Base-by-base conservation (phyloP, 1,140 invertebrate species). In the Caenorhabditis inopinata region DNA sequence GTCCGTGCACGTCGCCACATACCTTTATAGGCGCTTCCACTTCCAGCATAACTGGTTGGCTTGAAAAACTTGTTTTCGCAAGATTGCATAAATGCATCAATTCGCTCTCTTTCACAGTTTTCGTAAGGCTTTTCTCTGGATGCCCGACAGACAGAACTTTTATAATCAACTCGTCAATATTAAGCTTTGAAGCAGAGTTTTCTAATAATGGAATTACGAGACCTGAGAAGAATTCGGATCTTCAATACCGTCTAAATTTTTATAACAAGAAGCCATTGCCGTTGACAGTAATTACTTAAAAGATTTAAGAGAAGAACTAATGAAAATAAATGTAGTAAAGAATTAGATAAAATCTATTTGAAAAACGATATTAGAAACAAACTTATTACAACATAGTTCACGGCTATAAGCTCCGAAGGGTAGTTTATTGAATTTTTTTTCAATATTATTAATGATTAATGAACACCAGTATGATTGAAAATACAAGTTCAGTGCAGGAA, bases 211-310 rank as follows among this genome's bases (percentile, higher is more conserved):
- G n/a, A n/a, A n/a, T 9, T 14, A 58, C 5, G 11, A 32, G 4
- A 51, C 5, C 0, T n/a, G 1, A 46, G 45, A 38, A 14, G 21
- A 2, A 32, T 35, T 5, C 27, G n/a, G 16, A 62, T 18, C 18
- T 29, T 75, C n/a, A 7, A n/a, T 32, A 68, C 58, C 58, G 32
- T 68, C 58, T 21, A 68, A 42, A 42, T 7, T 68, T 68, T 38
- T 68, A 68, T 68, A 68, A 42, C 32, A 23, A 68, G 51, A 79
- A 68, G 77, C 77, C 49, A 45, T 68, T n/a, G 21, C 16, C 51
- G 76, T 18, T 27, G 45, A 35, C 62, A 18, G 27, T 48, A 42
- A 29, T 32, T 32, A 21, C 0, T 58, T 58, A 29, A 29, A 58
- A 23, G 53, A 58, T 58, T 58, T 14, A 32, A 58, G 35, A 29